Evolutionary conservation across 1,140 invertebrate species (phyloP).

Genomic region (Cepaea nemoralis): DNA sequence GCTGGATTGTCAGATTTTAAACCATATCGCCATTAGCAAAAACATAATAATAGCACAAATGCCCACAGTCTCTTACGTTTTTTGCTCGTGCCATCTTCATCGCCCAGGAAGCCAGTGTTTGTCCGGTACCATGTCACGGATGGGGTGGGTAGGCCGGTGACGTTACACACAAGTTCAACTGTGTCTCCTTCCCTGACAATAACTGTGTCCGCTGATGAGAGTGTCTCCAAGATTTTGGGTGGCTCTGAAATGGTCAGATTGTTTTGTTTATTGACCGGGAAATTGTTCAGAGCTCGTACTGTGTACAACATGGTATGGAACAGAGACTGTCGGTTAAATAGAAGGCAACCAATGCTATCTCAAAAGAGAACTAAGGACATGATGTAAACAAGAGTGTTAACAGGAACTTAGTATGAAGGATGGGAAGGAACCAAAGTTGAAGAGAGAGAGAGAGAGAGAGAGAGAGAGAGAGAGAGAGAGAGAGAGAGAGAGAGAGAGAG

Average conservation of each 20-base stretch:
- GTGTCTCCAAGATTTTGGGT: slow-evolving; percentile 46
- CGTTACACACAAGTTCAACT: slow-evolving; percentile 59
- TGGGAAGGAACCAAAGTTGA: too few relatives aligned
- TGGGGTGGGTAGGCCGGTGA: slow-evolving; percentile 59
- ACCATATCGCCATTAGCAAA: too few relatives aligned
- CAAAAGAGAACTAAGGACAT: too few relatives aligned
- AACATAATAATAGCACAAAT: too few relatives aligned
- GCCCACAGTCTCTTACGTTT: slow-evolving; percentile 5
- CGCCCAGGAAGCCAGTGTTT: slow-evolving; percentile 8
- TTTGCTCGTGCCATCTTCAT: neutral
- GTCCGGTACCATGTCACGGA: slow-evolving; percentile 59
- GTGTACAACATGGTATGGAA: too few relatives aligned
- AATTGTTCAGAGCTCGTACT: too few relatives aligned
- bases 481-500: slow-evolving; percentile 5
- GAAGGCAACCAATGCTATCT: too few relatives aligned
- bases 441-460: neutral
- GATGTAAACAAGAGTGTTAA: too few relatives aligned
- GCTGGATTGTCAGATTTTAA: too few relatives aligned
- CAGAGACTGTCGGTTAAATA: too few relatives aligned
- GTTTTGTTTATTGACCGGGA: too few relatives aligned
- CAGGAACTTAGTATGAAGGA: too few relatives aligned
- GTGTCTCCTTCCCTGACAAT: slow-evolving; percentile 55
- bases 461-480: slow-evolving; percentile 23
- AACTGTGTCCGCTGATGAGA: slow-evolving; percentile 40
- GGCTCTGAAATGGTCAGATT: slow-evolving; percentile 48